Evolutionary conservation across 2,888 invertebrate genomes (phyloP), one percentile per base, ranked within the genome.

Genomic region (Arctia plantaginis): DNA sequence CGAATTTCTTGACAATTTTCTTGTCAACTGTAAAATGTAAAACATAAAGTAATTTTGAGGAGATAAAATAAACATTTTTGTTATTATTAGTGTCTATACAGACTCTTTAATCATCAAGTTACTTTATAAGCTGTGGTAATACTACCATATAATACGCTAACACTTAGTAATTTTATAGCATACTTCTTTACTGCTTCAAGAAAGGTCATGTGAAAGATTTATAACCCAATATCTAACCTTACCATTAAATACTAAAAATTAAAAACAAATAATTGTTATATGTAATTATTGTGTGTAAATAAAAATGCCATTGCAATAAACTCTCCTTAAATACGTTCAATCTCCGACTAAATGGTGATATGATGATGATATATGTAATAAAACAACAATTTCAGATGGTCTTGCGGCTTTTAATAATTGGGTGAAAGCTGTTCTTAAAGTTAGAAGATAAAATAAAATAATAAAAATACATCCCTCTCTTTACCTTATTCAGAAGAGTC

Each of bases 401-500:
- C 66, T 69, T 44, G 62, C 33, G 23, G n/a, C 41, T 80, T 79
- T 76, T 76, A 20, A 23, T 70, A 75, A 68, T 66, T 76, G 71
- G 75, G 64, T 59, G 67, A 67, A 74, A 71, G 72, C 41, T 62
- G 66, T 77, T 30, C 30, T n/a, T 33, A 73, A 69, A 64, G 33
- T 69, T 62, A 41, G 18, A 30, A 69, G 13, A 30, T 65, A 66
- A 23, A 55, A 44, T 66, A 33, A 66, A 69, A 73, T 70, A 72
- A 67, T 77, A 77, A 71, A 35, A 15, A 76, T 68, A 72, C 55
- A 69, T 18, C 75, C 64, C 71, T 51, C 41, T 73, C n/a, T 72
- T 65, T 86, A 86, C 86, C 85, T 86, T 82, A 41, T 77, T 72
- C 18, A 66, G 73, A 68, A 77, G 75, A 73, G 69, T 51, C 75